Base-by-base conservation (phyloP, 2,113 vertebrate genomes). In the Alligator sinensis region DNA sequence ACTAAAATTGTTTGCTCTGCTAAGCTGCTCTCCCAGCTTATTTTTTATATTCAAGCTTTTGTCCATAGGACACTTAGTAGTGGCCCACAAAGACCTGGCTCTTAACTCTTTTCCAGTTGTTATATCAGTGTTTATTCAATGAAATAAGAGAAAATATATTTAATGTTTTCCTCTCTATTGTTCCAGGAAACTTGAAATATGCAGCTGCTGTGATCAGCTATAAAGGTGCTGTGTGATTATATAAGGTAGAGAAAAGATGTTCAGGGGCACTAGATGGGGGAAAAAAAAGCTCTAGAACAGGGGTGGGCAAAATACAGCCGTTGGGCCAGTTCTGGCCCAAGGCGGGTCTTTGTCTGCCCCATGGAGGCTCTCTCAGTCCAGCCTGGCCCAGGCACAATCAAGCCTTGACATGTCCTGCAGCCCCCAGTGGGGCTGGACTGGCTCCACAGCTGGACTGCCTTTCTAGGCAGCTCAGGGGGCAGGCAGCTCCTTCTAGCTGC, bases 71-170 rank as follows among this genome's bases (percentile, higher is more conserved):
- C 5, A 70, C 0, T 1, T 86, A 82, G 84, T 90, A 96, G 94
- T 59, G 61, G 88, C 86, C 68, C 25, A 82, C 77, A 93, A 80
- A 90, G 94, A 97, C 91, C 96, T 96, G 94, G 21, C 93, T 81
- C 89, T 92, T 11, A 89, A 90, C 89, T 94, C 88, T 94, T 77
- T 64, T 3, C 68, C 82, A 91, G 70, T 82, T 92, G 84, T 90
- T 95, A 95, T 0, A 0, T 94, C 95, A 94, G 86, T 95, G 84
- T 90, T 87, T 89, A 78, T 80, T 86, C 82, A 82, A 47, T 10
- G 80, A 79, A 88, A 88, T 86, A 94, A 30, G 34, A 59, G 80
- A 94, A 89, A 90, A 91, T 75, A 85, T 87, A 68, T n/a, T 85
- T 61, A 59, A 89, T 24, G 15, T 59, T 78, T 78, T n/a, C n/a